Base-by-base conservation (phyloP, 2,113 vertebrate species). In the Saguinus imperator region DNA sequence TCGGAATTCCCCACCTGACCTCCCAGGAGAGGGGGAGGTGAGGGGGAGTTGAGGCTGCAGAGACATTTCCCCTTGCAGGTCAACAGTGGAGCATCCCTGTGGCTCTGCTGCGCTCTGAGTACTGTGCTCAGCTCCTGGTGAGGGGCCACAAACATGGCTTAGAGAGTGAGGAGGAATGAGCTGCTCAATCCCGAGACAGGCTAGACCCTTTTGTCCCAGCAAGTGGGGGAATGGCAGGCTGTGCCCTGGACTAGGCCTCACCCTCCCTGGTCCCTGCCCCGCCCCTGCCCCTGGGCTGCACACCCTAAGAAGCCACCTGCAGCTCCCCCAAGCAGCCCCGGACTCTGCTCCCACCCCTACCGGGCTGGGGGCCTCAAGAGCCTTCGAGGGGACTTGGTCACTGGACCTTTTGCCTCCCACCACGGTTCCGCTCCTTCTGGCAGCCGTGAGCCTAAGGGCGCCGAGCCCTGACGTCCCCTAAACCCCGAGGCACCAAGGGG, bases 101-200 rank as follows among this genome's bases (percentile, higher is more conserved):
- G 45, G 55, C 5, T 35, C 21, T 76, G 35, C 64, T 29, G n/a
- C 0, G 2, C 21, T 11, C 12, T 1, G 4, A 66, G 58, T 55
- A 14, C 23, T 4, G 17, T 0, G 35, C 61, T 11, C 32, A 13
- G 68, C 37, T 27, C 29, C 4, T 1, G 27, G 9, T 25, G 29
- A 91, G 43, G 4, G 2, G 1, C 29, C 3, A 9, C 29, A 27
- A 61, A 52, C 29, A 20, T 10, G 35, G 45, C 45, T 58, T 40
- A 0, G 20, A 18, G 85, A 13, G 17, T 2, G 35, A 72, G 66
- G 37, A 58, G 12, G 48, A 43, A 43, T 43, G 43, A 2, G 1
- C 21, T 12, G n/a, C 13, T 35, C 40, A 5, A 8, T 14, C n/a
- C n/a, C 1, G 12, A 0, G 0, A 25, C 37, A 17, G 16, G 20